These are phyloP conservation scores for Sepioteuthis lessoniana DNA, from an alignment of 2,888 invertebrate species.

Conservation along the genomic window DNA sequence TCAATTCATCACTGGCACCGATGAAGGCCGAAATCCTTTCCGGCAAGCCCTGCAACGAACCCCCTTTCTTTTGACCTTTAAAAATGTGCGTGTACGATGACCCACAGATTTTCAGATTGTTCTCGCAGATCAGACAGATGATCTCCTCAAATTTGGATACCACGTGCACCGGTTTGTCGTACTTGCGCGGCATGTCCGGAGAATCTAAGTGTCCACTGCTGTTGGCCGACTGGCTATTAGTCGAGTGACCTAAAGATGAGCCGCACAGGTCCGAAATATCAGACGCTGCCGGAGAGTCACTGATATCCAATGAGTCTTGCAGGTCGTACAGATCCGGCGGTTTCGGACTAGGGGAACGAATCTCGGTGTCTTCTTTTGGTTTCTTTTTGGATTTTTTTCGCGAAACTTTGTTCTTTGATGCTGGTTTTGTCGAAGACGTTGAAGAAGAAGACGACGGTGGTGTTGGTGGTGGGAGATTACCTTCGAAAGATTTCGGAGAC, in stretches of 20 bases:
- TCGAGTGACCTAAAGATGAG: not conserved
- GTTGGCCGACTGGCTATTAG: not conserved
- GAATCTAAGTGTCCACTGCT: conserved; percentile 38
- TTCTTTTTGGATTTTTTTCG: not conserved
- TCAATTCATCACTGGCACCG: conserved; percentile 35
- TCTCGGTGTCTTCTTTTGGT: not conserved
- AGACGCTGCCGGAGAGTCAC: not conserved
- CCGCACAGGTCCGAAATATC: conserved; percentile 10
- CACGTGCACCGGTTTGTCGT: conserved; percentile 42
- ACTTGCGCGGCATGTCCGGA: conserved; percentile 42
- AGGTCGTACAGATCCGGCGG: not conserved
- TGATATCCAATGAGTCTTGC: not conserved
- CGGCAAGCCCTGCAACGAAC: not conserved
- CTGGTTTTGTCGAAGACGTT: not conserved
- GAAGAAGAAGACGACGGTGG: not conserved
- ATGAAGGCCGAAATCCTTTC: conserved; percentile 23
- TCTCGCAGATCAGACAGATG: conserved; percentile 39
- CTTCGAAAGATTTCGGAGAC: not conserved
- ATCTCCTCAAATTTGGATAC: conserved; percentile 45
- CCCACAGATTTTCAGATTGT: conserved; percentile 38
- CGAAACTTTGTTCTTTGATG: not conserved
- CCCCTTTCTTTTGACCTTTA: not conserved
- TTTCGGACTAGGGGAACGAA: not conserved
- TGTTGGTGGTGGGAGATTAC: not conserved
- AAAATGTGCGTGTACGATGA: conserved; percentile 39